phyloP scores from a whole-genome alignment of 2,888 invertebrate species.

The Phrixothrix hirtus region DNA sequence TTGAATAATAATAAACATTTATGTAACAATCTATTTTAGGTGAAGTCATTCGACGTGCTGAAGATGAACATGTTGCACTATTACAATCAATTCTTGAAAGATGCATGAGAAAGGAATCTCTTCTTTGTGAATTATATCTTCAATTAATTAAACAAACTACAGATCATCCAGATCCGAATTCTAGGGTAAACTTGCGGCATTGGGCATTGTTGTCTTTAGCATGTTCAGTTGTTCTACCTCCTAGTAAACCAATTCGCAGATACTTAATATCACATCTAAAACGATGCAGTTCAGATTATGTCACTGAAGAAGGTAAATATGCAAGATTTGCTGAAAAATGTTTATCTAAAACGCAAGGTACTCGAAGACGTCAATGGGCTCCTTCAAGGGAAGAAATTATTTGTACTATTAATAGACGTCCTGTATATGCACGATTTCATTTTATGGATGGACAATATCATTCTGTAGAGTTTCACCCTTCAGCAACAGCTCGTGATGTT shows the following conservation, averaged over 20 bases:
- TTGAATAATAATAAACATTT: neutral
- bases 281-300: conserved; percentile 83
- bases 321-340: conserved; percentile 91
- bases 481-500: conserved; percentile 87
- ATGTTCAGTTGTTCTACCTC: conserved; percentile 82
- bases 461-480: conserved; percentile 93
- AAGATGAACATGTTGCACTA: conserved; percentile 86
- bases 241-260: conserved; percentile 81
- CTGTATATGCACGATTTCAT: conserved; percentile 88
- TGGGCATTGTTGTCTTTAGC: conserved; percentile 87
- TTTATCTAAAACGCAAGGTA: conserved; percentile 71
- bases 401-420: conserved; percentile 88
- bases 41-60: conserved; percentile 70
- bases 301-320: conserved; percentile 92
- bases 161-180: conserved; percentile 87
- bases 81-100: conserved; percentile 89
- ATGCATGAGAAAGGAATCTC: conserved; percentile 85
- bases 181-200: conserved; percentile 83
- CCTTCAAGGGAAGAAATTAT: conserved; percentile 91
- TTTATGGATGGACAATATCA: conserved; percentile 95
- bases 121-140: conserved; percentile 87
- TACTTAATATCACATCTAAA: conserved; percentile 89
- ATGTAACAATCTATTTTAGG: conserved; percentile 48
- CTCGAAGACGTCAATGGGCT: conserved; percentile 82
- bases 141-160: conserved; percentile 92